Conservation (phyloP, 2,797 vertebrate species). For the Xyrichtys novacula region DNA sequence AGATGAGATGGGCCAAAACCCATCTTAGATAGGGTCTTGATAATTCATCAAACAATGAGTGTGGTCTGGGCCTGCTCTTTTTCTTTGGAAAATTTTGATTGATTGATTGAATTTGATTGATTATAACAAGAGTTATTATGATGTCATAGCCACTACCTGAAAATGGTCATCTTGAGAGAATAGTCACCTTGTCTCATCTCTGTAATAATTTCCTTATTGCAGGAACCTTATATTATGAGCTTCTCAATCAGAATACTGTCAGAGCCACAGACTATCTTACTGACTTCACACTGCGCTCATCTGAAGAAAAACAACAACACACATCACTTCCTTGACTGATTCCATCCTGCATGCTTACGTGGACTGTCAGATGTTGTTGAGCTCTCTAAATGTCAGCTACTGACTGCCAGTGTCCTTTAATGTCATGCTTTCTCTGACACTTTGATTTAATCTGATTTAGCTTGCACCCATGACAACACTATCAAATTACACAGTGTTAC, state of each 20-base stretch:
- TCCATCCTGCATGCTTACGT: not conserved
- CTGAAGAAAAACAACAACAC: not conserved
- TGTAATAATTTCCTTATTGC: constrained; percentile 8
- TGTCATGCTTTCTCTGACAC: not conserved
- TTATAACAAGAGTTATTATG: too few relatives aligned
- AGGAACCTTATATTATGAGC: constrained; percentile 14
- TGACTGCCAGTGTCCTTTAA: not conserved
- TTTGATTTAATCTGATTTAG: not conserved
- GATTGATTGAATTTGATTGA: too few relatives aligned
- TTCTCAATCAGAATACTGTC: not conserved
- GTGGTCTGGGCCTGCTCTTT: too few relatives aligned
- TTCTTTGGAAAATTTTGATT: too few relatives aligned
- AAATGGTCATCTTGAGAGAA: too few relatives aligned
- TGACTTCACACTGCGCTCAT: constrained; percentile 11
- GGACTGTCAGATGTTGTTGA: constrained; percentile 1
- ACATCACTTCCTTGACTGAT: constrained; percentile 11
- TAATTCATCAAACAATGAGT: too few relatives aligned
- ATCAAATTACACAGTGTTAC: not conserved
- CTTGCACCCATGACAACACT: not conserved
- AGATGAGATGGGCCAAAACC: too few relatives aligned
- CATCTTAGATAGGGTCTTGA: too few relatives aligned
- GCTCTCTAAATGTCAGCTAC: constrained; percentile 8
- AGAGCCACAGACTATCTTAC: constrained; percentile 14
- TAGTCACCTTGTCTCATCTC: constrained; percentile 5
- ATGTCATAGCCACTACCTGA: too few relatives aligned